Percentiles rank a stretch among this genome's conserved stretches.
Conservation (phyloP, 2,888 invertebrate species). For the Torymus tubicola region DNA sequence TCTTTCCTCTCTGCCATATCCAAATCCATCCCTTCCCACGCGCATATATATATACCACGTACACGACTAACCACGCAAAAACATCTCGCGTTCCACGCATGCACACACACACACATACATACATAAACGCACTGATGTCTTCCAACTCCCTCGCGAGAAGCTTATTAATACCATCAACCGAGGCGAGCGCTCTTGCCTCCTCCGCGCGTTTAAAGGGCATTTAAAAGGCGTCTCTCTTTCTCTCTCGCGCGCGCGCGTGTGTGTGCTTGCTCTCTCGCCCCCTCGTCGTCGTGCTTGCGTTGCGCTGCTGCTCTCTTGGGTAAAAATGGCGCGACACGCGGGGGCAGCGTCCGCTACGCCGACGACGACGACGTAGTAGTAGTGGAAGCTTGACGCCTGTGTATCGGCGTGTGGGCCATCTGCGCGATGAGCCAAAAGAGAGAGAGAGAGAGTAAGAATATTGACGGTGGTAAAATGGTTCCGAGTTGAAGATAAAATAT, state of each 20-base stretch:
- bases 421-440: too few species aligned
- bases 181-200: not conserved
- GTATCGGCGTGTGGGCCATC: too few species aligned
- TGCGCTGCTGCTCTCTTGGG: constrained; percentile 25
- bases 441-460: too few species aligned
- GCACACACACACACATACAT: not conserved
- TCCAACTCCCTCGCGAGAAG: not conserved
- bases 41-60: too few species aligned
- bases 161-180: too few species aligned
- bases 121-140: not conserved
- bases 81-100: not conserved
- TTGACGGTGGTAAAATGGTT: too few species aligned
- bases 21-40: too few species aligned
- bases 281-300: constrained; percentile 13
- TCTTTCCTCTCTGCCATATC: too few species aligned
- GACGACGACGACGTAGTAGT: not conserved
- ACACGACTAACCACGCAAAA: too few species aligned
- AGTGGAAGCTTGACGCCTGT: not conserved
- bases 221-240: constrained; percentile 27
- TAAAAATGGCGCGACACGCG: too few species aligned
- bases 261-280: constrained; percentile 5
- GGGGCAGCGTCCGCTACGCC: too few species aligned
- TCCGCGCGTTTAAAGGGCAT: constrained; percentile 33
- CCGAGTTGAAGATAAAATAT: too few species aligned
- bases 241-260: not conserved